Percentiles rank a stretch among this genome's conserved stretches.
These are phyloP conservation scores for Nannospalax galili DNA, from an alignment of 2,113 vertebrate genomes.

Conservation along the genomic window DNA sequence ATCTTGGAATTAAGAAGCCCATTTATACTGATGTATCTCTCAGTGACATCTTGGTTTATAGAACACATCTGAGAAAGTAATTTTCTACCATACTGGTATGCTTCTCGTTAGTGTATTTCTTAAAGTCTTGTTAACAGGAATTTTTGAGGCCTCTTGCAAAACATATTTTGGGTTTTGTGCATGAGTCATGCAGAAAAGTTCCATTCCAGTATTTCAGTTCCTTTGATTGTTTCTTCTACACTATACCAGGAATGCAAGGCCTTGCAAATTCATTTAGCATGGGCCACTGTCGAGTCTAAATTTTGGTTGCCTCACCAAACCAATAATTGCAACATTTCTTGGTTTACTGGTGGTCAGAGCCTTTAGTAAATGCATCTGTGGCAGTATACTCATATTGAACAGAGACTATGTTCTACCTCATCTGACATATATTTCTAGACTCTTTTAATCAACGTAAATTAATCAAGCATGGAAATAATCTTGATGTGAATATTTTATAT, in stretches of 20 bases:
- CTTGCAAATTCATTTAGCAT: neutral
- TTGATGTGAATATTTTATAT: neutral
- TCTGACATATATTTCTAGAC: neutral
- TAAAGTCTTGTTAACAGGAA: neutral
- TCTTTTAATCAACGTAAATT: neutral
- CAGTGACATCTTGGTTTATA: neutral
- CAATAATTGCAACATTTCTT: neutral
- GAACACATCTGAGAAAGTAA: slow-evolving; percentile 9
- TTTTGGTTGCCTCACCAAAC: neutral
- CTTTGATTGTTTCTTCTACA: neutral
- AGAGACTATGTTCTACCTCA: neutral
- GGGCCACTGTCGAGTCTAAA: neutral
- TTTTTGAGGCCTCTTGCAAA: neutral
- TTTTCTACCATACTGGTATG: neutral
- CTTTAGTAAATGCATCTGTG: neutral
- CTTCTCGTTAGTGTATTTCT: neutral
- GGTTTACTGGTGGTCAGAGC: neutral
- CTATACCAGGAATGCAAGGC: neutral
- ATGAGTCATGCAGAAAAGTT: neutral
- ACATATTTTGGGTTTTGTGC: neutral
- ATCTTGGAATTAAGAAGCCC: neutral
- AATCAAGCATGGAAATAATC: neutral
- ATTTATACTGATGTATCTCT: neutral
- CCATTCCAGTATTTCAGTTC: neutral
- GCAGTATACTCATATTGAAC: neutral